Percentiles rank a stretch among this genome's conserved stretches.
phyloP scores from a whole-genome alignment of 2,888 invertebrate species.

The Lycocerus yunnanus region DNA sequence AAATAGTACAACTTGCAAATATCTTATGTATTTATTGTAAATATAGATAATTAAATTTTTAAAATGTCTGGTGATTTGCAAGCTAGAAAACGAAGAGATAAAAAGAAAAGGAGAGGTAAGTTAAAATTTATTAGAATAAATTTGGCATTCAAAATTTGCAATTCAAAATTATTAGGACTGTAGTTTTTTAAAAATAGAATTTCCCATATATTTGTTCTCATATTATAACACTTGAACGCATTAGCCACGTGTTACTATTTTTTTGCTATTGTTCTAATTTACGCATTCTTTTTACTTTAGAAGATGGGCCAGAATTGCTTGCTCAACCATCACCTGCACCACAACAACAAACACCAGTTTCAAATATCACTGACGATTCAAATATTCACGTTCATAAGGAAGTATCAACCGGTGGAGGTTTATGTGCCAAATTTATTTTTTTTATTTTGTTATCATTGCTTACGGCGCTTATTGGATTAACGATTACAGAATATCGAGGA shows the following conservation, averaged over 20 bases:
- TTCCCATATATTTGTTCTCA: background rate
- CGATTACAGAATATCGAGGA: constrained; percentile 80
- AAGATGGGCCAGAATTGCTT: constrained; percentile 35
- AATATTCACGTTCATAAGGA: constrained; percentile 80
- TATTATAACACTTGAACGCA: background rate
- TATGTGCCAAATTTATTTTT: constrained; percentile 84
- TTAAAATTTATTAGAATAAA: constrained; percentile 17
- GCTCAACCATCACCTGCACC: constrained; percentile 38
- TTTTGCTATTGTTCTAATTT: background rate
- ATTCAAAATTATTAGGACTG: constrained; percentile 2
- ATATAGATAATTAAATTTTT: background rate
- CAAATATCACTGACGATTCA: constrained; percentile 57
- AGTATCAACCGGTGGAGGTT: constrained; percentile 77
- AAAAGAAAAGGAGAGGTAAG: constrained; percentile 80
- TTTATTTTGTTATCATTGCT: constrained; percentile 75
- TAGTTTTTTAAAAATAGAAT: constrained; percentile 18
- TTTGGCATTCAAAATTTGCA: constrained; percentile 34
- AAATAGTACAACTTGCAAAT: constrained; percentile 9
- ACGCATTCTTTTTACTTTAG: constrained; percentile 30
- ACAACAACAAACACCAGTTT: constrained; percentile 42
- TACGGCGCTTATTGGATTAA: constrained; percentile 74
- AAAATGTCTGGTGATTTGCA: constrained; percentile 85
- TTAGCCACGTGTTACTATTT: background rate
- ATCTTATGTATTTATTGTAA: constrained; percentile 1
- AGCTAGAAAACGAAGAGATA: constrained; percentile 84